Evolutionary conservation across 2,888 invertebrate species (phyloP), one percentile per base, ranked within the genome.

Genomic region (Lasioglossum oenotherae): DNA sequence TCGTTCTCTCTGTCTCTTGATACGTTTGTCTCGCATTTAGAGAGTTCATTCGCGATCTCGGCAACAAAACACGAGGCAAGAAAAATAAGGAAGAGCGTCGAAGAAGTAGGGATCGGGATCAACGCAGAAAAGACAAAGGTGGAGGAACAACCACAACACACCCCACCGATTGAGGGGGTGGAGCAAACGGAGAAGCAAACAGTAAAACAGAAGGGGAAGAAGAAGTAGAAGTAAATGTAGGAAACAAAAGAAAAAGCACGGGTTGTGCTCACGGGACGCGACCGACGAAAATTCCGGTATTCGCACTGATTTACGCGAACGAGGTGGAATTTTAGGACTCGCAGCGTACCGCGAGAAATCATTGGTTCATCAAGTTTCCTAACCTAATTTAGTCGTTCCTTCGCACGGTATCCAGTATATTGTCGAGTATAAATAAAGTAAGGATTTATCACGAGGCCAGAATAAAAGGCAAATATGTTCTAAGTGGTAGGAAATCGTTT

Each of bases 351-450:
- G 87, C 83, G 83, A 80, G 83, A 80, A 83, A 87, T 80, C 76
- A 75, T 81, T 81, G 74, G 80, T 83, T 83, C 86, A 80, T 67
- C 72, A 88, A 86, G 81, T 76, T 78, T 81, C 88, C 88, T 91
- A 90, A 81, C 75, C 85, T 90, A 90, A 82, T 80, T 87, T 84
- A 88, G 82, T 88, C 77, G 81, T 87, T 80, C 71, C 76, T 88
- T 88, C 87, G 87, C 87, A 87, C 84, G 85, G 88, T 88, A 89
- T 82, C 72, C 85, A 87, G 85, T 80, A 90, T 90, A 91, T 90
- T 90, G 90, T 91, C 91, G 84, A 89, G 86, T 90, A 90, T 72
- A 91, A 91, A 90, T 86, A 90, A 91, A 90, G 84, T 84, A 84
- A 87, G 85, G 85, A 86, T 86, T 90, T 87, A 82, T 80, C 91